Percentiles rank a stretch among this genome's conserved stretches.
Conservation (phyloP, 2,888 invertebrate species). For the Zele albiditarsus region DNA sequence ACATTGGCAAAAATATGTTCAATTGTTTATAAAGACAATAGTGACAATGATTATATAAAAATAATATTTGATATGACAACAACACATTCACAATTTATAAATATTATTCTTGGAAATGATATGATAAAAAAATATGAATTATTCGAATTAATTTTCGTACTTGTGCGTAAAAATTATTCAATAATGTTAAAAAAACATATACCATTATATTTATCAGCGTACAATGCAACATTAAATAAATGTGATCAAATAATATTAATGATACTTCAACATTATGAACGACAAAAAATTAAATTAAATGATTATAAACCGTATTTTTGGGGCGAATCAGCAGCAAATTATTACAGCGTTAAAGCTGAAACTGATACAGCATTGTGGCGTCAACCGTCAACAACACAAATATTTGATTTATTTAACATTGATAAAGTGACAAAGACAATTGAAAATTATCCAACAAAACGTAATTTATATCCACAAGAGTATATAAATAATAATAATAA, state of each 20-base stretch:
- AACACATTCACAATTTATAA: slow-evolving; percentile 85
- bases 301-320: slow-evolving; percentile 87
- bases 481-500: slow-evolving; percentile 1
- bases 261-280: slow-evolving; percentile 82
- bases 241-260: slow-evolving; percentile 81
- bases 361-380: slow-evolving; percentile 78
- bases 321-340: slow-evolving; percentile 86
- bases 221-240: slow-evolving; percentile 81
- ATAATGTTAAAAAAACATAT: slow-evolving; percentile 82
- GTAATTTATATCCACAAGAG: slow-evolving; percentile 73
- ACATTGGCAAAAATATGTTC: slow-evolving; percentile 76
- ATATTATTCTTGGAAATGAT: slow-evolving; percentile 76
- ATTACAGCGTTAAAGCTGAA: slow-evolving; percentile 81
- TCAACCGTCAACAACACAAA: slow-evolving; percentile 82
- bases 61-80: slow-evolving; percentile 83
- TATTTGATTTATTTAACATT: slow-evolving; percentile 81
- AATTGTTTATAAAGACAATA: slow-evolving; percentile 75
- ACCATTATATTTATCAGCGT: slow-evolving; percentile 85
- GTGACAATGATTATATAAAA: slow-evolving; percentile 73
- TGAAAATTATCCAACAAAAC: slow-evolving; percentile 80
- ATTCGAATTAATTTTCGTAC: slow-evolving; percentile 78
- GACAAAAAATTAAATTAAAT: slow-evolving; percentile 78
- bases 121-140: slow-evolving; percentile 73
- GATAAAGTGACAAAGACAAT: slow-evolving; percentile 81
- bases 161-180: slow-evolving; percentile 79